A percentile compares a stretch with the other conserved stretches of the same genome.
These are phyloP conservation scores for Aegotheles bennettii DNA, from an alignment of 2,113 vertebrate genomes.

Conservation along the genomic window DNA sequence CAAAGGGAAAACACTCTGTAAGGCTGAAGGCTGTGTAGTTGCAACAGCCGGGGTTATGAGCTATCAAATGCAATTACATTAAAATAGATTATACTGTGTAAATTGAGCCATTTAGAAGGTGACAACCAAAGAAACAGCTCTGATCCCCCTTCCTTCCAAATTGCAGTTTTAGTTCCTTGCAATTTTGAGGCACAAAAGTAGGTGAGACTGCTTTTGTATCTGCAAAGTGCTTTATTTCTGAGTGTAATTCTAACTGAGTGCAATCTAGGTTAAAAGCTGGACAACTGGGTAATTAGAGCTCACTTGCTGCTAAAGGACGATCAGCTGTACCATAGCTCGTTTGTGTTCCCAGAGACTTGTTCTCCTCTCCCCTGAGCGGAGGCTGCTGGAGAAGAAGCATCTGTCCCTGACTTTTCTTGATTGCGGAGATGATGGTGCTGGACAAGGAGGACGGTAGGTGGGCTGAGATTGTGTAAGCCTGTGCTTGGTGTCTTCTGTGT, in stretches of 20 bases:
- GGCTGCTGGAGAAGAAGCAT: slow-evolving; percentile 89
- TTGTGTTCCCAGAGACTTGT: slow-evolving; percentile 67
- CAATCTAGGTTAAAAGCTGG: slow-evolving; percentile 83
- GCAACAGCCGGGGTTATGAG: slow-evolving; percentile 75
- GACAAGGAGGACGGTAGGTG: slow-evolving; percentile 99
- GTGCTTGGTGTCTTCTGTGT: background rate
- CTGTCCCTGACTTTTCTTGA: slow-evolving; percentile 83
- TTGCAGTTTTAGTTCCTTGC: slow-evolving; percentile 78
- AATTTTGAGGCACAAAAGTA: slow-evolving; percentile 77
- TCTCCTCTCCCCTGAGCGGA: slow-evolving; percentile 67
- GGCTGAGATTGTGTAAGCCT: slow-evolving; percentile 59
- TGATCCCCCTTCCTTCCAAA: slow-evolving; percentile 66
- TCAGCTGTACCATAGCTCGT: slow-evolving; percentile 70
- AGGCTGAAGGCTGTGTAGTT: slow-evolving; percentile 73
- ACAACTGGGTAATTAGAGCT: slow-evolving; percentile 82
- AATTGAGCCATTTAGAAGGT: slow-evolving; percentile 82
- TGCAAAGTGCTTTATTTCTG: slow-evolving; percentile 78
- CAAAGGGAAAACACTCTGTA: slow-evolving; percentile 76
- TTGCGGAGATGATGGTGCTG: slow-evolving; percentile 97
- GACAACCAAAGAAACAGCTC: slow-evolving; percentile 77
- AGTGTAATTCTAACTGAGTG: slow-evolving; percentile 81
- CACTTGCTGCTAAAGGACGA: slow-evolving; percentile 74
- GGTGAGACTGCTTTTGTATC: slow-evolving; percentile 79
- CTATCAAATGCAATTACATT: slow-evolving; percentile 81
- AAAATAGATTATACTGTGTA: slow-evolving; percentile 79